phyloP scores from a whole-genome alignment of 2,113 vertebrate genomes.

The Smithornis capensis region DNA sequence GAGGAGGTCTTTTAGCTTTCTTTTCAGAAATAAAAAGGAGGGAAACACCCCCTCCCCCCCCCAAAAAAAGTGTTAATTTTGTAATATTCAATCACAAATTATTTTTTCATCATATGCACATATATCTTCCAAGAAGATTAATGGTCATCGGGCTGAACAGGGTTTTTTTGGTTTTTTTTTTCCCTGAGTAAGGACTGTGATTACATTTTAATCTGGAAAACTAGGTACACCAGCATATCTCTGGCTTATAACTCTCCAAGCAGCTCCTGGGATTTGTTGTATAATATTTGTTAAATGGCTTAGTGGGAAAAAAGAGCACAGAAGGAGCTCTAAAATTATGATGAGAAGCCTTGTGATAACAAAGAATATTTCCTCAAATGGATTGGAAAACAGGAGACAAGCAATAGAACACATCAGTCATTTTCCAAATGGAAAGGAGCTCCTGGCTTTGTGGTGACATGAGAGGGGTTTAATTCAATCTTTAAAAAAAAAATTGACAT shows the following conservation, averaged over 20 bases:
- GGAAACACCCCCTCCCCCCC: too few relatives aligned
- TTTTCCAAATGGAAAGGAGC: background rate
- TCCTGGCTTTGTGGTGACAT: background rate
- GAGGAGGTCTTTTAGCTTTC: background rate
- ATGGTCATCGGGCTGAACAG: background rate
- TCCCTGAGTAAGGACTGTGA: background rate
- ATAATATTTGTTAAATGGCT: background rate
- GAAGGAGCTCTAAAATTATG: background rate
- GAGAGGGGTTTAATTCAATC: background rate
- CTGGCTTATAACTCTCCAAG: background rate
- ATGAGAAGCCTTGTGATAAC: background rate
- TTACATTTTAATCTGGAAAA: constrained; percentile 40
- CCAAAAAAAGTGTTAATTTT: background rate
- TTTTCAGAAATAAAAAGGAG: background rate
- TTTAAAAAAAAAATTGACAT: background rate
- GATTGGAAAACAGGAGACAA: background rate
- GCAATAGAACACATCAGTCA: background rate
- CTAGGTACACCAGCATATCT: background rate
- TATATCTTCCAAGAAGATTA: background rate
- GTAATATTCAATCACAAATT: background rate
- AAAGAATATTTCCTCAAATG: background rate
- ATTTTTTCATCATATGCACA: background rate
- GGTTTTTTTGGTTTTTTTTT: background rate
- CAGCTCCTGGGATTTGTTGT: background rate
- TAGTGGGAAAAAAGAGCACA: background rate